Evolutionary conservation across 2,113 vertebrate species (phyloP), one percentile per base, ranked within the genome.

Genomic region (Callospermophilus lateralis): DNA sequence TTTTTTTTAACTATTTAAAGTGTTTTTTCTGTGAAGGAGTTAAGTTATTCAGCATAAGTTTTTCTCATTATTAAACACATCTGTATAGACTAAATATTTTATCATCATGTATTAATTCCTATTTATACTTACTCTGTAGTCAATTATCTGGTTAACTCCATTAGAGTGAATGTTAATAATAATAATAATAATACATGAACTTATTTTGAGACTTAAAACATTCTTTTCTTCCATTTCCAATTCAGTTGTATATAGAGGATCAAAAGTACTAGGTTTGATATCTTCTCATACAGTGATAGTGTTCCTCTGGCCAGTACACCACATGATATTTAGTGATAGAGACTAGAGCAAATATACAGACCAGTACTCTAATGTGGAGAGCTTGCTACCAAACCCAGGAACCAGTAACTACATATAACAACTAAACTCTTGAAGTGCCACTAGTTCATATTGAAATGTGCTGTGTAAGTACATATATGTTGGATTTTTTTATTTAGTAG

Each of bases 91-190:
- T 37, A 79, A 81, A 63, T 45, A 93, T 87, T 96, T 74, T 92
- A 4, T 74, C 42, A 96, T 55, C 32, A 67, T 45, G 63, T 42
- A 51, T 58, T 20, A 61, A 67, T 24, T 19, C 13, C 90, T 22
- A 90, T 84, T 90, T 86, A 61, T 80, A 73, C 11, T 73, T 15
- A 85, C 4, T 78, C 63, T 12, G 61, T 53, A 8, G 17, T 32
- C 34, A 92, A 70, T 45, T 88, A 65, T 30, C 58, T 96, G 53
- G 6, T 79, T 87, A 94, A 86, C 81, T 92, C 58, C 45, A 88
- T n/a, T 80, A 88, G 24, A 17, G 3, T 76, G 17, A 65, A 70
- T 81, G 58, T 37, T 37, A 1, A 79, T 78, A 90, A 58, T 51
- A 51, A 51, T 45, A 17, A 68, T 48, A 89, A 88, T 39, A 63